Percentiles rank a stretch among this genome's conserved stretches.
These are phyloP conservation scores for Tridacna gigas DNA, from an alignment of 2,888 invertebrate species.

Conservation along the genomic window DNA sequence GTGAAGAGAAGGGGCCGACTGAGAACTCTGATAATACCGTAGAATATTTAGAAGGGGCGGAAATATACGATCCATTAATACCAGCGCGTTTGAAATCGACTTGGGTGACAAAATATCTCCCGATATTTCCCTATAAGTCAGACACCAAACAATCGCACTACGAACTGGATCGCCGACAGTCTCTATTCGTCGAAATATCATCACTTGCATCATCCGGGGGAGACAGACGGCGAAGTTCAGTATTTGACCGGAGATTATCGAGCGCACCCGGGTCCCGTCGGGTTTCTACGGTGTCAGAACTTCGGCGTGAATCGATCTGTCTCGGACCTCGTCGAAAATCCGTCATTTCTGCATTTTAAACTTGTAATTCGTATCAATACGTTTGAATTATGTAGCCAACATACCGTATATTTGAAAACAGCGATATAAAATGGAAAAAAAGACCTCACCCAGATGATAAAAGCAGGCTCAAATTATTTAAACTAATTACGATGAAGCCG, in stretches of 20 bases:
- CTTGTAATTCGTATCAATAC: too few species aligned
- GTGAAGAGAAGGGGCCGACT: not conserved
- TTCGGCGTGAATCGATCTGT: not conserved
- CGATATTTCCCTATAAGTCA: conserved; percentile 28
- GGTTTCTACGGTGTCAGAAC: not conserved
- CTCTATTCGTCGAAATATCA: conserved; percentile 3
- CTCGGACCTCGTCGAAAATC: conserved; percentile 24
- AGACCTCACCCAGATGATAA: too few species aligned
- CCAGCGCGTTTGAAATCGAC: conserved; percentile 33
- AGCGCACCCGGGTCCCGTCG: not conserved
- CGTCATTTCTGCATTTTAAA: conserved; percentile 19
- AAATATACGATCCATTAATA: conserved; percentile 54
- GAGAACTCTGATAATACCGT: not conserved
- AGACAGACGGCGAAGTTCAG: conserved; percentile 10
- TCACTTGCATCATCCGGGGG: not conserved
- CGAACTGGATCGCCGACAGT: conserved; percentile 24
- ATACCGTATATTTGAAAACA: too few species aligned
- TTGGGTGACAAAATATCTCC: conserved; percentile 28
- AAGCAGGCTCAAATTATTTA: too few species aligned
- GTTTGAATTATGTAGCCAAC: too few species aligned
- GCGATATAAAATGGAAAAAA: too few species aligned
- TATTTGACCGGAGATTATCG: not conserved
- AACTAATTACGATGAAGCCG: too few species aligned
- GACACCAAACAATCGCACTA: conserved; percentile 21
- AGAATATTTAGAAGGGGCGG: conserved; percentile 47